Evolutionary conservation across 92 coral and sea anemone genomes (phyloP).

Genomic region (Phymanthus crucifer): DNA sequence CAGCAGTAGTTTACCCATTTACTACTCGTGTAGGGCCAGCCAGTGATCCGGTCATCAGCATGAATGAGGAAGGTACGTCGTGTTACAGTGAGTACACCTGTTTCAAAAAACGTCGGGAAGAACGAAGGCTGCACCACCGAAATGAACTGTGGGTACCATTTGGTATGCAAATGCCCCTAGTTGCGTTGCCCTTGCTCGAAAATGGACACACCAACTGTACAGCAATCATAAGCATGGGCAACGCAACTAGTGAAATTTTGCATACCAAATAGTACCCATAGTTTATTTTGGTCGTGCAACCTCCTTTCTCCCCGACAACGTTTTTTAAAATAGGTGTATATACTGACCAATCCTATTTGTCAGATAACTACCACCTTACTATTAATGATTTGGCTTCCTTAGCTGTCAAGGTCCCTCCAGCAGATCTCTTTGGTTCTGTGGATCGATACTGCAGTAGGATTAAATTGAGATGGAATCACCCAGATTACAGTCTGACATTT

Average conservation of each 20-base stretch:
- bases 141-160: too few relatives aligned
- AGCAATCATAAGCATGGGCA: too few relatives aligned
- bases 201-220: too few relatives aligned
- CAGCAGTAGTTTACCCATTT: slow-evolving; percentile 5
- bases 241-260: too few relatives aligned
- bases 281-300: too few relatives aligned
- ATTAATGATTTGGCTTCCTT: not conserved
- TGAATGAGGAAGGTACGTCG: slow-evolving; percentile 19
- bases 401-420: not conserved
- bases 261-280: too few relatives aligned
- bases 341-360: not conserved
- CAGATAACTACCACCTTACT: not conserved
- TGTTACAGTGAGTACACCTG: too few relatives aligned
- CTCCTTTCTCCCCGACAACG: too few relatives aligned
- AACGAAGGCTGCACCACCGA: too few relatives aligned
- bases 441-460: not conserved
- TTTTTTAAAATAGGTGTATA: too few relatives aligned
- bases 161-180: not conserved
- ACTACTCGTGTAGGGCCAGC: slow-evolving; percentile 20
- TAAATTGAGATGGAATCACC: not conserved
- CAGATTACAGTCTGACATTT: not conserved
- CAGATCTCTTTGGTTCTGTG: not conserved
- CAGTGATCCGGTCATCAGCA: slow-evolving; percentile 16
- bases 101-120: too few relatives aligned
- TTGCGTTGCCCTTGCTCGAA: too few relatives aligned